These are phyloP conservation scores for Turritopsis dohrnii DNA, from an alignment of 30 jellyfish, hydroid and myxozoan species.

Conservation along the genomic window DNA sequence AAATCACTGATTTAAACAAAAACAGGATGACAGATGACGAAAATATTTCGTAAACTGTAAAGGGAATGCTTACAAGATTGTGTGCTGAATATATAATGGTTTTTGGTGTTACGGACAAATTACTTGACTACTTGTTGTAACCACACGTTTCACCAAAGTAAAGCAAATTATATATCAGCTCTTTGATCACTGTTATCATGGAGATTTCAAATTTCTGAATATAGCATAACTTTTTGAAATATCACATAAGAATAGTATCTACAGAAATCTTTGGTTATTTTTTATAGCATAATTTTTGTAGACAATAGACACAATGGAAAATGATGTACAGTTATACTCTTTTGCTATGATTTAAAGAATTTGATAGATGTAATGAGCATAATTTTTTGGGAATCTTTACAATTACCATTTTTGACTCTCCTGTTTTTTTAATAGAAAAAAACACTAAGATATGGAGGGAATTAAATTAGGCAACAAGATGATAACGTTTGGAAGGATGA, in stretches of 20 bases:
- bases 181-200: background rate
- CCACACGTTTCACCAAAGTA: no score
- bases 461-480: background rate
- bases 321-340: no score
- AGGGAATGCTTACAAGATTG: background rate
- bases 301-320: no score
- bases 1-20: background rate
- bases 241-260: background rate
- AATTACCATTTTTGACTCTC: background rate
- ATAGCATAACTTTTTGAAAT: background rate
- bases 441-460: background rate
- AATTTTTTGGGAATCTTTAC: no score
- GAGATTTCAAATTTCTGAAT: background rate
- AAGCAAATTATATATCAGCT: no score
- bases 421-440: background rate
- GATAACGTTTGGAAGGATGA: constrained; percentile 6
- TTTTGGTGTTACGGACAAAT: background rate
- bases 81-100: background rate
- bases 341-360: no score
- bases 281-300: no score
- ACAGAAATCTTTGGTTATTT: background rate
- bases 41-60: background rate
- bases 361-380: no score
- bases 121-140: no score
- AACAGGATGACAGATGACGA: background rate